Evolutionary conservation across 2,797 vertebrate genomes (phyloP), one percentile per base, ranked within the genome.

Genomic region (Clarias platycephalus): DNA sequence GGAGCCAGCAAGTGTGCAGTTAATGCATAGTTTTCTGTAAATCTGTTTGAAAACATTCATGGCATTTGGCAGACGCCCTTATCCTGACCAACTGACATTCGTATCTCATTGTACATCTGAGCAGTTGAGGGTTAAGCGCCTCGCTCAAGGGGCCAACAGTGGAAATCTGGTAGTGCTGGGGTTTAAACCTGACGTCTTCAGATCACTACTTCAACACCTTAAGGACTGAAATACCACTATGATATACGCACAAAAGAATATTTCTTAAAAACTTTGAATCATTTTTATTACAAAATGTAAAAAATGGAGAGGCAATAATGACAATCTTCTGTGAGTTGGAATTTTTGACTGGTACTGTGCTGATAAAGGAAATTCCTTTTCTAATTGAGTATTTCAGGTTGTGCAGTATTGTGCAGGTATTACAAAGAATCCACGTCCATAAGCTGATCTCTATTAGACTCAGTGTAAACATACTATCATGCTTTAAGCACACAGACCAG

Each of bases 381-480:
- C 4, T 64, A 15, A 37, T 9, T 9, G 8, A 66, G 13, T 22
- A 37, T 13, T 24, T 22, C 12, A n/a, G n/a, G 68, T 44, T 71
- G 8, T 24, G 4, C 22, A 40, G 4, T n/a, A 49, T 49, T 49
- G 44, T 49, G 44, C 44, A 24, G 37, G 20, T 71, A 22, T 40
- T 70, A 44, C 4, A 13, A 44, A 71, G 1, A 71, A n/a, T 12
- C 37, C 34, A 40, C 5, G 10, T 70, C 37, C 40, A 22, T 71
- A 44, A 44, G 9, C 67, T 16, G 44, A 71, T 44, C 9, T 9
- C 37, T 49, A 12, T 16, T 8, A 15, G 34, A 60, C 24, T 78
- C 70, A 64, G 62, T 24, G 58, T 26, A 78, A 78, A 78, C 26
- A 34, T 68, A 78, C 22, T 20, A 57, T 15, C 34, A 26, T 77